phyloP scores from a whole-genome alignment of 2,113 vertebrate genomes.

The Hoplias malabaricus region DNA sequence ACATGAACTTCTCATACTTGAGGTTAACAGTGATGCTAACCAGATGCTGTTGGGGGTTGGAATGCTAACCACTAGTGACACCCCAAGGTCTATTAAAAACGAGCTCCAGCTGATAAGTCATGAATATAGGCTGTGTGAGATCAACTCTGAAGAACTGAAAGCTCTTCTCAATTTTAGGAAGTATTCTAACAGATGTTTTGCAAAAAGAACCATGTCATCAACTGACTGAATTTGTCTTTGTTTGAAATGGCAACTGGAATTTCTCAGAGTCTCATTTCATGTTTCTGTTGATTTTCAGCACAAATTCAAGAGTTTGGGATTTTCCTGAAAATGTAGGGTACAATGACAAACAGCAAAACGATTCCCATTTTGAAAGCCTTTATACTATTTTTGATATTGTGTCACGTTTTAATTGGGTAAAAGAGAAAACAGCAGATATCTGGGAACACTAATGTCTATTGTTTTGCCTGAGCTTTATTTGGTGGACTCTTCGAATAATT shows the following conservation, averaged over 20 bases:
- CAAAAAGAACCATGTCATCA: background rate
- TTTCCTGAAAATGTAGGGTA: background rate
- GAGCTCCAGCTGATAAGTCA: slow-evolving; percentile 4
- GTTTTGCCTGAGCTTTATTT: background rate
- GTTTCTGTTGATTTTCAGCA: background rate
- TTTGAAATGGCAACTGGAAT: background rate
- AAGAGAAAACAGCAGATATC: background rate
- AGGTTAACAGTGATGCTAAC: slow-evolving; percentile 2
- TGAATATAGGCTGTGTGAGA: slow-evolving; percentile 21
- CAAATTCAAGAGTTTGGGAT: background rate
- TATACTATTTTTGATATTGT: too few relatives aligned
- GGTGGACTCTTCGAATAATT: background rate
- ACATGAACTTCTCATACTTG: slow-evolving; percentile 9
- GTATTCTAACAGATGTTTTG: background rate
- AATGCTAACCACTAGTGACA: slow-evolving; percentile 30
- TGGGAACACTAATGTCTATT: background rate
- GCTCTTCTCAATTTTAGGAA: background rate
- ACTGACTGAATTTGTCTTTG: background rate
- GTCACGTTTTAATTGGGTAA: too few relatives aligned
- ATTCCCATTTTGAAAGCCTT: too few relatives aligned
- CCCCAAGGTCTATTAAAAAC: background rate
- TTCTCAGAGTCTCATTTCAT: background rate
- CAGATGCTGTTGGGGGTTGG: slow-evolving; percentile 14
- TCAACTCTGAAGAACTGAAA: background rate
- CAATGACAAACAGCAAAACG: too few relatives aligned